These are phyloP conservation scores for Enteromius mattozi DNA, from an alignment of 2,797 vertebrate genomes.

Conservation along the genomic window DNA sequence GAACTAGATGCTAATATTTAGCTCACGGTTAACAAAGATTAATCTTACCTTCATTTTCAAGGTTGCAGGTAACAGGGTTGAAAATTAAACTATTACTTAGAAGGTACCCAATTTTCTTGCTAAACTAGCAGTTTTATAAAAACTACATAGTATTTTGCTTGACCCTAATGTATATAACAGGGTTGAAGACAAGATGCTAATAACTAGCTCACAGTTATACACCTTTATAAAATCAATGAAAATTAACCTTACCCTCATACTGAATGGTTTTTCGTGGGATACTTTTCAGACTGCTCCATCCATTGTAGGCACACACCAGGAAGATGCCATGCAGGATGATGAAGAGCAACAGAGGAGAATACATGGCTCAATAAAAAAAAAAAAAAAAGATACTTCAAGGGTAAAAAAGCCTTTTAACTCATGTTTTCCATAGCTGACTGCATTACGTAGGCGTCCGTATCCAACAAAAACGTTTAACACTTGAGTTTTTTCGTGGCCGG, in stretches of 20 bases:
- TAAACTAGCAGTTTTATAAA: not conserved
- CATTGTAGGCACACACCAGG: conserved; percentile 61
- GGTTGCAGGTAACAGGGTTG: not conserved
- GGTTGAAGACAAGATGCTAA: not conserved
- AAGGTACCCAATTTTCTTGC: not conserved
- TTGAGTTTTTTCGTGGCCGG: not conserved
- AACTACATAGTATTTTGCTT: not conserved
- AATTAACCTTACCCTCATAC: conserved; percentile 72
- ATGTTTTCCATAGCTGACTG: not conserved
- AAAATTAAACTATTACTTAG: not conserved
- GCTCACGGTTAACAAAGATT: not conserved
- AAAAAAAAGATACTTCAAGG: conserved; percentile 1
- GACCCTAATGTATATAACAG: not conserved
- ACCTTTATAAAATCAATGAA: not conserved
- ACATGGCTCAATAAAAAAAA: conserved; percentile 30
- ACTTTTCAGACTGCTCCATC: conserved; percentile 57
- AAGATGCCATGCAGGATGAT: conserved; percentile 70
- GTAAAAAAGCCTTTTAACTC: not conserved
- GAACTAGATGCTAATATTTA: not conserved
- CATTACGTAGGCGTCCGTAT: conserved; percentile 74
- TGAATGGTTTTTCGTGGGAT: conserved; percentile 76
- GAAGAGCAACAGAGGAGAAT: conserved; percentile 65
- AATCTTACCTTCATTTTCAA: not conserved
- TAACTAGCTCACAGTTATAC: not conserved
- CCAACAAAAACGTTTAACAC: conserved; percentile 56